These are phyloP conservation scores for Micrasema longulum DNA, from an alignment of 1,140 invertebrate genomes.

Conservation along the genomic window DNA sequence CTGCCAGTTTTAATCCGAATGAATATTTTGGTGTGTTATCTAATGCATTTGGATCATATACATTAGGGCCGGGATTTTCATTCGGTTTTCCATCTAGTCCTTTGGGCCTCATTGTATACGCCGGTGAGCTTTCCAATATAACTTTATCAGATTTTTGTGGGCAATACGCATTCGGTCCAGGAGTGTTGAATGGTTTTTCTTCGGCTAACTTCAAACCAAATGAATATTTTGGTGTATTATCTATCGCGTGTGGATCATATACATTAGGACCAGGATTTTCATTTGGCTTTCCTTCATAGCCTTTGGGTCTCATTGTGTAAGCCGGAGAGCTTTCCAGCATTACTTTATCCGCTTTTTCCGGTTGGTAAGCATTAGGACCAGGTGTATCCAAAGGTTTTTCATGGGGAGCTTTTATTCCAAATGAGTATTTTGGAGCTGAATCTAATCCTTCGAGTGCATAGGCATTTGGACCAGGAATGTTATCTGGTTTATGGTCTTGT, in stretches of 20 bases:
- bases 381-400: conserved; percentile 69
- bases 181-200: conserved; percentile 70
- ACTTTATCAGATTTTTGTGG: conserved; percentile 76
- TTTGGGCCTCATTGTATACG: conserved; percentile 78
- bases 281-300: conserved; percentile 62
- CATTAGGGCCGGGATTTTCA: conserved; percentile 69
- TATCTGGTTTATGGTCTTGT: conserved; percentile 73
- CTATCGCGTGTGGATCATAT: conserved; percentile 67
- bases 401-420: conserved; percentile 63
- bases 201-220: conserved; percentile 65
- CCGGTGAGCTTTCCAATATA: conserved; percentile 73
- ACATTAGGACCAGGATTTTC: conserved; percentile 69
- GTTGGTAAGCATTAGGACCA: conserved; percentile 76
- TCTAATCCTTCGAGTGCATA: conserved; percentile 80
- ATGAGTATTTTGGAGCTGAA: conserved; percentile 67
- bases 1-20: conserved; percentile 68
- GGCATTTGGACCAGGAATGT: conserved; percentile 82
- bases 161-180: conserved; percentile 79
- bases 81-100: conserved; percentile 69
- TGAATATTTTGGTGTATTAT: conserved; percentile 66
- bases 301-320: conserved; percentile 68
- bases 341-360: conserved; percentile 73
- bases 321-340: conserved; percentile 67
- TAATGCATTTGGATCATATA: conserved; percentile 72
- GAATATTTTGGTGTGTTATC: conserved; percentile 78